Conservation (phyloP, 2,113 vertebrate species). For the Channa argus region DNA sequence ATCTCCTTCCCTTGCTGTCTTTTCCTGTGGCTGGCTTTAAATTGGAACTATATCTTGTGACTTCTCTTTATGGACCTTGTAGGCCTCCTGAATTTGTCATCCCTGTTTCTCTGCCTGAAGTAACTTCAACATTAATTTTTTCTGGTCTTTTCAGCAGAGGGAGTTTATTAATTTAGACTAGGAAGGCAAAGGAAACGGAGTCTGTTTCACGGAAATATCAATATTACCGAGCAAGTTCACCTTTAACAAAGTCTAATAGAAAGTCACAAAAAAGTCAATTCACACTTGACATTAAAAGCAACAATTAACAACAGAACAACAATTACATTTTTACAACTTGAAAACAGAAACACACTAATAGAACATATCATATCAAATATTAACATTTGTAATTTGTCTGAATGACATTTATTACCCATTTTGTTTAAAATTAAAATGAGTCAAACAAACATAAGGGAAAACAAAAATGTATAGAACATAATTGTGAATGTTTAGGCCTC, state of each 20-base stretch:
- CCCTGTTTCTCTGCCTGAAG: too few species aligned
- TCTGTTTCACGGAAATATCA: slow-evolving; percentile 32
- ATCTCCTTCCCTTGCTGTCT: too few species aligned
- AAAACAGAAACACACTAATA: not conserved
- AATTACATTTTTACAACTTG: not conserved
- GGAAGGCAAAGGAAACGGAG: not conserved
- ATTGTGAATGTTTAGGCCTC: not conserved
- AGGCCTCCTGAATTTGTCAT: too few species aligned
- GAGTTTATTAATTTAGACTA: slow-evolving; percentile 7
- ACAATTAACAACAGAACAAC: not conserved
- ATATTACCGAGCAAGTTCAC: slow-evolving; percentile 19
- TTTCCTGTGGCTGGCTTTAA: too few species aligned
- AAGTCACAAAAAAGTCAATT: slow-evolving; percentile 5
- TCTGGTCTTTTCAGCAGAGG: not conserved
- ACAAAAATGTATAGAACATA: not conserved
- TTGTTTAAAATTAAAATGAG: not conserved
- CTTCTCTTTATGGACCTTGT: too few species aligned
- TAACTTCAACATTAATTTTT: too few species aligned
- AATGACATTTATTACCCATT: too few species aligned
- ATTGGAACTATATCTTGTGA: too few species aligned
- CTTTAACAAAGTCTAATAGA: slow-evolving; percentile 16
- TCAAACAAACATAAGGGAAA: not conserved
- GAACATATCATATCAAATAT: too few species aligned
- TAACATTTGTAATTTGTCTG: too few species aligned
- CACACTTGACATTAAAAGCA: slow-evolving; percentile 18